phyloP scores from a whole-genome alignment of 2,888 invertebrate genomes.

The Diplazon laetatorius region DNA sequence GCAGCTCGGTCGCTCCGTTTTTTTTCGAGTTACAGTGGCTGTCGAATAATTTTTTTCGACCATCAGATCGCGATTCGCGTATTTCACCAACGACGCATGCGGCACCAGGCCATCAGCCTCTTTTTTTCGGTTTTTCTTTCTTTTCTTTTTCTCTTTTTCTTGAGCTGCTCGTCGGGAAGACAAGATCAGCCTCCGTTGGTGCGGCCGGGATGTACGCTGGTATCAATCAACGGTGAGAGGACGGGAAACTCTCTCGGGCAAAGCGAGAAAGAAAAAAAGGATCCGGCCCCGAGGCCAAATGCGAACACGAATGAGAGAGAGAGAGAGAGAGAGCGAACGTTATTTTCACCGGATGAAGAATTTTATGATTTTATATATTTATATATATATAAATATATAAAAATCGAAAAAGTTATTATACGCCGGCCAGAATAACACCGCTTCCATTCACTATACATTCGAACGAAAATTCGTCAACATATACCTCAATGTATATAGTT shows the following conservation, averaged over 20 bases:
- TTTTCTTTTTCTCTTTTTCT: not conserved
- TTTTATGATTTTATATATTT: too few species aligned
- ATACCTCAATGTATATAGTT: too few species aligned
- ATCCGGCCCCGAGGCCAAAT: not conserved
- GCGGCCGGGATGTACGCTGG: not conserved
- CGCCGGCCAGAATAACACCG: too few species aligned
- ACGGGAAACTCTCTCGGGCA: conserved; percentile 2
- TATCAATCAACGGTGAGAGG: conserved; percentile 35
- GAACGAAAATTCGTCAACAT: too few species aligned
- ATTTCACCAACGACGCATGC: conserved; percentile 28
- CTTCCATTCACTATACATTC: too few species aligned
- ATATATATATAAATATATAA: too few species aligned
- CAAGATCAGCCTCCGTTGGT: not conserved
- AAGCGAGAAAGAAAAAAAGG: conserved; percentile 14
- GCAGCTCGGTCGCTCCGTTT: too few species aligned
- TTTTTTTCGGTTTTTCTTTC: not conserved
- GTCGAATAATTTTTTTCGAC: too few species aligned
- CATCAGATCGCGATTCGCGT: conserved; percentile 9
- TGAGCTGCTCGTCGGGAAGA: not conserved
- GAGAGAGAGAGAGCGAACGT: conserved; percentile 2
- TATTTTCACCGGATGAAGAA: conserved; percentile 15
- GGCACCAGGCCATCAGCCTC: not conserved
- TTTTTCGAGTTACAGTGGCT: too few species aligned
- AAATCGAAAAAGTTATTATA: too few species aligned
- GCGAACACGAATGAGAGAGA: not conserved